Conservation (phyloP, 2,888 invertebrate genomes). For the Aricia artaxerxes region DNA sequence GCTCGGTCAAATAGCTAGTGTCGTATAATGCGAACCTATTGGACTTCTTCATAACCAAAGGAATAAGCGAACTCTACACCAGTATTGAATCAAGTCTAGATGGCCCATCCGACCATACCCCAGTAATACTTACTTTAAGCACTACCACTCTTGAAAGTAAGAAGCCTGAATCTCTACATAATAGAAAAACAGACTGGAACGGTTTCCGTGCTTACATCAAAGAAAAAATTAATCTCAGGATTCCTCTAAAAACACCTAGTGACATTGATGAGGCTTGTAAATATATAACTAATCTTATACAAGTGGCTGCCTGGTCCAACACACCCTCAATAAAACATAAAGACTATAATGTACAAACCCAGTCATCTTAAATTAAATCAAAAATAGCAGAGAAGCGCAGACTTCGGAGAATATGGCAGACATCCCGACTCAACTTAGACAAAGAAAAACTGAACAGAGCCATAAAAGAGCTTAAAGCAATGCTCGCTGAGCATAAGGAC, state of each 20-base stretch:
- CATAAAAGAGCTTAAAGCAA: background rate
- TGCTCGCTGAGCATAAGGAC: background rate
- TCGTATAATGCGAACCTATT: constrained; percentile 41
- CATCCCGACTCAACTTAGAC: constrained; percentile 19
- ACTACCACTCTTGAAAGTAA: constrained; percentile 21
- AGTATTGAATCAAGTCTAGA: too few species aligned
- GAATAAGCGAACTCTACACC: too few species aligned
- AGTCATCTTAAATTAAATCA: constrained; percentile 25
- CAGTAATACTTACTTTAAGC: constrained; percentile 38
- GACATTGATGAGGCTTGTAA: constrained; percentile 32
- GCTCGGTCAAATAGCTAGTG: too few species aligned
- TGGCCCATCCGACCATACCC: too few species aligned
- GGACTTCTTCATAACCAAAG: constrained; percentile 36
- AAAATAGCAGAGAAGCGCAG: constrained; percentile 38
- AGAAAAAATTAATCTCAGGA: constrained; percentile 29
- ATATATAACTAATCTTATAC: constrained; percentile 29
- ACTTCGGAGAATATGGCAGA: constrained; percentile 37
- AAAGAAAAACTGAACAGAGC: constrained; percentile 32
- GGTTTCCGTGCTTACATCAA: constrained; percentile 36
- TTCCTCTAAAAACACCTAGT: constrained; percentile 36
- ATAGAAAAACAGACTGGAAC: constrained; percentile 40
- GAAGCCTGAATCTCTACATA: constrained; percentile 31
- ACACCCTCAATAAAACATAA: constrained; percentile 16
- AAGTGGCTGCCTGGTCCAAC: constrained; percentile 28
- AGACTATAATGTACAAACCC: too few species aligned